Percentiles rank a stretch among this genome's conserved stretches.
phyloP scores from a whole-genome alignment of 2,888 invertebrate genomes.

The Tuta absoluta region DNA sequence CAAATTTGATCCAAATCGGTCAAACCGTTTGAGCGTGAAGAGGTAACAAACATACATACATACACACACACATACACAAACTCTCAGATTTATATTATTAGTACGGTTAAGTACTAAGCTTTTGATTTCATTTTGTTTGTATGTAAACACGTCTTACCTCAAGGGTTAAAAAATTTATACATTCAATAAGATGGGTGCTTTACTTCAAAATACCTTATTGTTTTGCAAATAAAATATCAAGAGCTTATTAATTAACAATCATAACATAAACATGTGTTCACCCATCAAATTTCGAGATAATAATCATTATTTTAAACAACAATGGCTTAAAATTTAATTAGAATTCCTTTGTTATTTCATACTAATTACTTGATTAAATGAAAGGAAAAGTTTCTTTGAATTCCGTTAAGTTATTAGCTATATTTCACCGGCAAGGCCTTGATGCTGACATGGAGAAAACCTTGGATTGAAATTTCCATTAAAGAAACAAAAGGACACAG shows the following conservation, averaged over 20 bases:
- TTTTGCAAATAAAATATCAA: not conserved
- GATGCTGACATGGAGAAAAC: constrained; percentile 8
- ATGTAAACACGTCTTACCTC: no score
- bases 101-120: no score
- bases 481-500: not conserved
- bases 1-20: no score
- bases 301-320: not conserved
- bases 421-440: constrained; percentile 6
- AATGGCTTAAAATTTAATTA: constrained; percentile 1
- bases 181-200: no score
- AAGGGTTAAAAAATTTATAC: no score
- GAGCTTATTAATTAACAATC: not conserved
- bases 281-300: not conserved
- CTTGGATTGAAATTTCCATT: constrained; percentile 16
- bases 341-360: not conserved
- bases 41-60: no score
- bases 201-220: not conserved
- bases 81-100: no score
- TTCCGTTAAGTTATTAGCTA: constrained; percentile 1
- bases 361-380: not conserved
- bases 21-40: no score
- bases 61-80: no score
- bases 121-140: no score
- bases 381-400: not conserved
- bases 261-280: not conserved